A percentile compares a stretch with the other conserved stretches of the same genome.
phyloP scores from a whole-genome alignment of 1,140 invertebrate species.

The Euglossa dilemma region DNA sequence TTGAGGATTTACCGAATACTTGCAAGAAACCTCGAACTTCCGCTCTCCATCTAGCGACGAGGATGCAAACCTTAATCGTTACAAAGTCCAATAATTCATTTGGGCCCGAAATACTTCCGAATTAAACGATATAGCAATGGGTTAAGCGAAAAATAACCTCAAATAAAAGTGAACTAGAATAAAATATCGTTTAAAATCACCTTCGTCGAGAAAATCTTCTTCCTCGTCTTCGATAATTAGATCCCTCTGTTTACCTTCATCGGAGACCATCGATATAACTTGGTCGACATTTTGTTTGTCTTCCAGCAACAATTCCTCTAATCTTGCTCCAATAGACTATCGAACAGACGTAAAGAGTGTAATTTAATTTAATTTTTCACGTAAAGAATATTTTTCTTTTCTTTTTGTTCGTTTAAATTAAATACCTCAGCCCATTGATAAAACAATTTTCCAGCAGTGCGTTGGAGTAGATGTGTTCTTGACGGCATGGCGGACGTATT shows the following conservation, averaged over 20 bases:
- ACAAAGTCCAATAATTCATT: too few relatives aligned
- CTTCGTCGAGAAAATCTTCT: slow-evolving; percentile 99
- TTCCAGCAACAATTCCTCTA: slow-evolving; percentile 92
- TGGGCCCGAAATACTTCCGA: too few relatives aligned
- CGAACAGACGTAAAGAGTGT: background rate
- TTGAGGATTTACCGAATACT: too few relatives aligned
- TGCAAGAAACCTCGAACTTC: too few relatives aligned
- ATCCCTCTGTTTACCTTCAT: slow-evolving; percentile 93
- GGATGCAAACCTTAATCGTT: too few relatives aligned
- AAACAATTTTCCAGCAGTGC: slow-evolving; percentile 97
- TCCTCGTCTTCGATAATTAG: slow-evolving; percentile 96
- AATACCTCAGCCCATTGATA: slow-evolving; percentile 97
- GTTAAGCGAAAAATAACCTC: too few relatives aligned
- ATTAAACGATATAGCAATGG: too few relatives aligned
- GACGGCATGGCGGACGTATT: slow-evolving; percentile 85
- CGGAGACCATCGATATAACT: slow-evolving; percentile 87
- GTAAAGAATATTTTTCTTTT: background rate
- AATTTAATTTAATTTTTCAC: background rate
- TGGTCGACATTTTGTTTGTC: slow-evolving; percentile 89
- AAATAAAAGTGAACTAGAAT: too few relatives aligned
- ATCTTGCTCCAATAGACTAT: slow-evolving; percentile 90
- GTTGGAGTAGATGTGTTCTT: slow-evolving; percentile 91
- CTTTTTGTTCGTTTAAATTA: background rate
- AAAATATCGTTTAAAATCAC: slow-evolving; percentile 81
- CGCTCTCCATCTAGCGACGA: too few relatives aligned